A percentile compares a stretch with the other conserved stretches of the same genome.
Evolutionary conservation across 2,113 vertebrate genomes (phyloP).

Genomic region (Pangasianodon hypophthalmus): DNA sequence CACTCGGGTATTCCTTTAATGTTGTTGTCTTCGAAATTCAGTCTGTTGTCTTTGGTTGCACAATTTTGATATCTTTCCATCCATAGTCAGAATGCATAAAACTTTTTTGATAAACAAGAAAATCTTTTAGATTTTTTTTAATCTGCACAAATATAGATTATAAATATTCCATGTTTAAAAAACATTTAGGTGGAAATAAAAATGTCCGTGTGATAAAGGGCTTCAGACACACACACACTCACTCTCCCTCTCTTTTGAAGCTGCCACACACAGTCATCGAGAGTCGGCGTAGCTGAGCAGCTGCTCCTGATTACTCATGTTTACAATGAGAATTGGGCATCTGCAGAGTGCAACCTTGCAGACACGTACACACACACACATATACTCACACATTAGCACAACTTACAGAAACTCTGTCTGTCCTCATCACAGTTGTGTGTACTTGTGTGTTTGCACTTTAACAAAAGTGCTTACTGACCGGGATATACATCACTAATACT

Average conservation of each 20-base stretch:
- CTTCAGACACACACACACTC: background rate
- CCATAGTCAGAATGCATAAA: background rate
- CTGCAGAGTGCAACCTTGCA: conserved; percentile 38
- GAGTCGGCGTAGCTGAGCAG: conserved; percentile 35
- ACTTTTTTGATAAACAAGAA: background rate
- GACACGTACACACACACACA: conserved; percentile 27
- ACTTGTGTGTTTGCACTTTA: conserved; percentile 3
- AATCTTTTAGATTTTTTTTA: background rate
- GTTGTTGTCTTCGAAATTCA: background rate
- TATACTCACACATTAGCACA: background rate
- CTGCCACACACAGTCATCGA: conserved; percentile 48
- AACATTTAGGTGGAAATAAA: background rate
- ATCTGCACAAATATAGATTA: background rate
- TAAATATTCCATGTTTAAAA: background rate
- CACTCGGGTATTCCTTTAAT: background rate
- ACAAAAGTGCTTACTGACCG: background rate
- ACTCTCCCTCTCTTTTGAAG: conserved; percentile 22
- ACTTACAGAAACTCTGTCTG: background rate
- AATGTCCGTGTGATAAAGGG: background rate
- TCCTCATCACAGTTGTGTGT: background rate
- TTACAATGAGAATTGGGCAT: conserved; percentile 48
- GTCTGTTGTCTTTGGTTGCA: background rate
- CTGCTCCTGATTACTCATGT: conserved; percentile 49
- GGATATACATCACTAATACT: background rate
- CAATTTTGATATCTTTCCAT: background rate